Evolutionary conservation across 2,113 vertebrate genomes (phyloP).

Genomic region (Leucopsar rothschildi): DNA sequence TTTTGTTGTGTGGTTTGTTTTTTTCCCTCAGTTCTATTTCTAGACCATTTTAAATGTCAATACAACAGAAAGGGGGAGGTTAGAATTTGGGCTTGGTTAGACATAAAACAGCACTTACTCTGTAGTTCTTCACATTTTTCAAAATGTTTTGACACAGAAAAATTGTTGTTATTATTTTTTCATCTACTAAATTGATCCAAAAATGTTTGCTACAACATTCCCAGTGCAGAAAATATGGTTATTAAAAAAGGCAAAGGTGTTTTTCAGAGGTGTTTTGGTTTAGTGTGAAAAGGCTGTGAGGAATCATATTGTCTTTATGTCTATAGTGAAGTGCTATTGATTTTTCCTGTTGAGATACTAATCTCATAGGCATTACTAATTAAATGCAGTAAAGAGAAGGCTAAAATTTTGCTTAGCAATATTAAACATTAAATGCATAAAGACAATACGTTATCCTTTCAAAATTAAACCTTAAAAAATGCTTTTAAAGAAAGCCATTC

Average conservation of each 20-base stretch:
- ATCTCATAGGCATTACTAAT: neutral
- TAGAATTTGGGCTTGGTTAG: neutral
- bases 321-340: neutral
- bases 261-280: neutral
- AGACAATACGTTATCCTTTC: neutral
- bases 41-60: constrained; percentile 1
- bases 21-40: neutral
- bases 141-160: neutral
- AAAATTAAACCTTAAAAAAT: neutral
- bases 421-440: neutral
- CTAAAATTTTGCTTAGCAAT: neutral
- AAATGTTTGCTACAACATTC: neutral
- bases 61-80: neutral
- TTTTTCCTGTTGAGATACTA: neutral
- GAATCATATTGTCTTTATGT: neutral
- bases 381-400: neutral
- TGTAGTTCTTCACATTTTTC: neutral
- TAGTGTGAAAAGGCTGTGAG: neutral
- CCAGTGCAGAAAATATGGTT: neutral
- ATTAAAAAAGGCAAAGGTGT: neutral
- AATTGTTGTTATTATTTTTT: constrained; percentile 5
- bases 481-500: neutral
- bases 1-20: neutral
- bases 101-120: neutral
- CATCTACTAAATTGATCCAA: neutral